Evolutionary conservation across 2,113 vertebrate species (phyloP), one percentile per base, ranked within the genome.

Genomic region (Albula goreensis): DNA sequence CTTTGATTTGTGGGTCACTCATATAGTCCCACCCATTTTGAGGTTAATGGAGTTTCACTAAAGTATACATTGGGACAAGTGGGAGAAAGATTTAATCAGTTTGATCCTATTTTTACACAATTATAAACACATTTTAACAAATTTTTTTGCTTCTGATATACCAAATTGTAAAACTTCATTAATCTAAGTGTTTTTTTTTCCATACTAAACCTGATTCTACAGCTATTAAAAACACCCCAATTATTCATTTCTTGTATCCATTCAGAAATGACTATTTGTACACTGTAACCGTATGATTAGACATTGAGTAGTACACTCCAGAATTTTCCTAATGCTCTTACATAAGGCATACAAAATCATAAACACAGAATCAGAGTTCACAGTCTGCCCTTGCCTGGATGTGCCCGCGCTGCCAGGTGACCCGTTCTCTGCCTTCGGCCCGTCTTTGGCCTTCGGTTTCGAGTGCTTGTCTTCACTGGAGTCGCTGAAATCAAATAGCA

Each of bases 391-490:
- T 87, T 92, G 90, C 96, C 95, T 93, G 90, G 97, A 96, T 83
- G 92, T 90, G 0, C 84, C 49, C 0, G 94, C 90, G 0, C 89
- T 88, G 82, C 86, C 94, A 74, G 93, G 90, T 5, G 95, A 94
- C 4, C 92, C 93, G 25, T 96, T 97, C 90, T 96, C 96, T 0
- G 91, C 94, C 83, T 97, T 81, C 0, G 90, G 56, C 0, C 88
- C 83, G 56, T 97, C 97, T 85, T 98, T 99, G n/a, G 95, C 91
- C 0, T 97, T 96, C 25, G 95, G 92, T 87, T 95, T 95, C 3
- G 92, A 89, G 66, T 96, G 96, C 66, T 96, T 96, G 9, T 98
- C 95, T 0, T 99, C 97, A 5, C 94, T 97, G 0, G 98, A 97
- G 86, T 99, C 98, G 13, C 98, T 99, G 88, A 83, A 94, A 89